Base-by-base conservation (phyloP, 2,888 invertebrate genomes). In the Camponotus fellah region DNA sequence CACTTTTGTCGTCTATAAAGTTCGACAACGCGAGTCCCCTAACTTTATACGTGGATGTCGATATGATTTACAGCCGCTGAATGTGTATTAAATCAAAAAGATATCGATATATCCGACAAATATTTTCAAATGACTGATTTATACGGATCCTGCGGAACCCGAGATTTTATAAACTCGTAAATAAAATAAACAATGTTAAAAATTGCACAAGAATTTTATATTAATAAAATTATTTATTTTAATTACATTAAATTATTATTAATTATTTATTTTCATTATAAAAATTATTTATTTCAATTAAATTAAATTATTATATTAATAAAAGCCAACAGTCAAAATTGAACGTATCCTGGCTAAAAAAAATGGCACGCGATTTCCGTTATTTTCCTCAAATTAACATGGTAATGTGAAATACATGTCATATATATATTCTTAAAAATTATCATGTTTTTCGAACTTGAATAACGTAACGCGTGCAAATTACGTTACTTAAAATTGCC, bases 91-190 rank as follows among this genome's bases (percentile, higher is more conserved):
- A 79, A 83, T 83, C 53, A 64, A 68, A 64, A 68, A 79, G 37
- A 32, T 58, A 37, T 64, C 79, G 34, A 65, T 65, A 3, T 53
- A 53, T 12, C 14, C n/a, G 14, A 0, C 10, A 56, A 58, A 66
- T 77, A 77, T 66, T 66, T 77, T 77, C 40, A 49, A 82, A 74
- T 66, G 62, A 86, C 80, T 49, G 77, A 82, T 80, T 60, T 76
- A 46, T 9, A 53, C 17, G 26, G 26, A 26, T 26, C 26, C 26
- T 26, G 14, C 58, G 10, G 10, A n/a, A 53, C 32, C 65, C 40
- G 4, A 56, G 60, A 60, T 37, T 43, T 62, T 64, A 60, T 77
- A 64, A 65, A 76, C 71, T n/a, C n/a, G 49, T 17, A 14, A 60
- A 76, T 46, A 65, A 66, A 1, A n/a, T 32, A 34, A 72, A 64